phyloP scores from a whole-genome alignment of 2,113 vertebrate genomes.

The Bubo scandiacus region DNA sequence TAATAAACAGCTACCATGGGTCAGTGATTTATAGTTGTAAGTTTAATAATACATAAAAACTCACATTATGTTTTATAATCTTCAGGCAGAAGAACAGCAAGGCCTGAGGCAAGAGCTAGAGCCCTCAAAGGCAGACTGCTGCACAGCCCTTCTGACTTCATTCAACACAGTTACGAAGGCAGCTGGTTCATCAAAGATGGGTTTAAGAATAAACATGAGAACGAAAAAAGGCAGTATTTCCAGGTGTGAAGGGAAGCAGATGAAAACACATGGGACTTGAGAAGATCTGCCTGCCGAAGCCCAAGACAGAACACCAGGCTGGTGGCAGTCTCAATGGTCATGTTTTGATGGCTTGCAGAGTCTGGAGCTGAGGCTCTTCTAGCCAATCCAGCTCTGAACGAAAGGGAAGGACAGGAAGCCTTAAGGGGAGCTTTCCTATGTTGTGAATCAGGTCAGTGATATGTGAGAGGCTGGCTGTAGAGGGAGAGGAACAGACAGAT shows the following conservation, averaged over 20 bases:
- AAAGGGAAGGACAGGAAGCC: background rate
- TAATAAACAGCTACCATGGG: conserved; percentile 28
- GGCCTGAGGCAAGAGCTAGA: background rate
- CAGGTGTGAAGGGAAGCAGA: background rate
- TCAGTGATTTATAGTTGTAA: conserved; percentile 43
- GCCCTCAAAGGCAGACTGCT: background rate
- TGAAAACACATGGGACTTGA: background rate
- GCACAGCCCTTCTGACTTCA: background rate
- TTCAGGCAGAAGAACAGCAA: background rate
- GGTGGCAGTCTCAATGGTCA: background rate
- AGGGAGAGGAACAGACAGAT: background rate
- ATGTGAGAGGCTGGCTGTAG: background rate
- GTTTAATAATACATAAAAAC: conserved; percentile 46
- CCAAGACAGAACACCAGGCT: background rate
- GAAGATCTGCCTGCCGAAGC: background rate
- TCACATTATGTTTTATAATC: background rate
- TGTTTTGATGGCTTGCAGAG: background rate
- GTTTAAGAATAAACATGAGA: background rate
- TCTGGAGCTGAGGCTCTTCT: background rate
- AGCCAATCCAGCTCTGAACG: background rate
- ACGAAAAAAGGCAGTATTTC: background rate
- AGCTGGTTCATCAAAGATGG: background rate
- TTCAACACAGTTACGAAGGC: background rate
- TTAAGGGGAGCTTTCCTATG: background rate
- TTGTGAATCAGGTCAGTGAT: background rate